Evolutionary conservation across 2,888 invertebrate species (phyloP), one percentile per base, ranked within the genome.

Genomic region (Parascotia fuliginaria): DNA sequence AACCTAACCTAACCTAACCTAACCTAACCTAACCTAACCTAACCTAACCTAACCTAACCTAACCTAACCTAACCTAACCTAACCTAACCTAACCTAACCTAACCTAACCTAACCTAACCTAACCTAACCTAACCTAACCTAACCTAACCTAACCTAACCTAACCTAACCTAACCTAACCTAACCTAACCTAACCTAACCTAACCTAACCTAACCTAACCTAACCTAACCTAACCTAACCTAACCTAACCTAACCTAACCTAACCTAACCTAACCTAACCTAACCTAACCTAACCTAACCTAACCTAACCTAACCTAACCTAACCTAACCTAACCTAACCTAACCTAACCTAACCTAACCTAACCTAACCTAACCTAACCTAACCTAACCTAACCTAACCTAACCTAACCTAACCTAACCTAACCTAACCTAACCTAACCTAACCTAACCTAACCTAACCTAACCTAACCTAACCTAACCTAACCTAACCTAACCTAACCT

Each of bases 101-200:
- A 52, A 56, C 56, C 56, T 56, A 52, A 56, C 56, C 56, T 56
- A 52, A 56, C 56, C 56, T 56, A 52, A 56, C 56, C 56, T 56
- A 52, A 56, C 56, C 56, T 56, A 52, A 56, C 55, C 55, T 55
- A 50, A 55, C 55, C 55, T 55, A 50, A 55, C 55, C 55, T 55
- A 50, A 55, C 55, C 55, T 55, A 55, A 55, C 55, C 55, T 55
- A 55, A 50, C 51, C 50, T 51, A 55, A 55, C 55, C 55, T 55
- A 55, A 55, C 49, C 46, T 45, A 51, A 51, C 45, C 45, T 46
- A 44, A 50, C 43, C 43, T 50, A 50, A 43, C 50, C 50, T 43
- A 43, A 49, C 43, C 42, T 40, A 50, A 50, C 50, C 40, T 49
- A 43, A 43, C 42, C 42, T 49, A 42, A 43, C 42, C 42, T 42